Evolutionary conservation across 2,888 invertebrate genomes (phyloP).

Genomic region (Drosophila mimetica): DNA sequence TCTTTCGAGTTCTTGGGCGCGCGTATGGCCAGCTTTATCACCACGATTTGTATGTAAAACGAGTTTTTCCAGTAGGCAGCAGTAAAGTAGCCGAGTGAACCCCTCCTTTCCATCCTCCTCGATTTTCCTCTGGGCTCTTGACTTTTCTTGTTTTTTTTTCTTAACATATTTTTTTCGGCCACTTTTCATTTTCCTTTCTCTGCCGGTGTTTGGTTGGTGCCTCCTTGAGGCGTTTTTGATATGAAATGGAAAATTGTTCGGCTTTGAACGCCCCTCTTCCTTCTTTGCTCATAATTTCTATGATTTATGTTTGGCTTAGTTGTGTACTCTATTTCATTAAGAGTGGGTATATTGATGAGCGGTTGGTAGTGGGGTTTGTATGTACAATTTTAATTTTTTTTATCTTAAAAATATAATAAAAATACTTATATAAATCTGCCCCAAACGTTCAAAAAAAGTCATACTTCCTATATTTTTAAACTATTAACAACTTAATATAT

Average conservation of each 20-base stretch:
- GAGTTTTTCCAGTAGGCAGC: conserved; percentile 78
- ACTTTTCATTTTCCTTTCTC: conserved; percentile 75
- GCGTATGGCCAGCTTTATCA: conserved; percentile 84
- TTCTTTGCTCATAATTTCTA: conserved; percentile 63
- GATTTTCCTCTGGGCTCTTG: conserved; percentile 21
- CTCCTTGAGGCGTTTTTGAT: conserved; percentile 49
- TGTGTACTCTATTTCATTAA: conserved; percentile 14
- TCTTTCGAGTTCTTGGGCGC: conserved; percentile 83
- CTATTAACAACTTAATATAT: too few relatives aligned
- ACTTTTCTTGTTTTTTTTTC: conserved; percentile 61
- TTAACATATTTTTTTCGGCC: conserved; percentile 51
- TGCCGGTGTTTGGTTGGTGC: conserved; percentile 23
- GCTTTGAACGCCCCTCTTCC: conserved; percentile 15
- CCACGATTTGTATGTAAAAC: conserved; percentile 84
- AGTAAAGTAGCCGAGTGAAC: conserved; percentile 6
- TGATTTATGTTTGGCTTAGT: conserved; percentile 72
- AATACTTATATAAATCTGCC: too few relatives aligned
- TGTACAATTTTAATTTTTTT: too few relatives aligned
- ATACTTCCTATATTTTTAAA: too few relatives aligned
- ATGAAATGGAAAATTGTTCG: conserved; percentile 70
- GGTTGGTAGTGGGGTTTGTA: background rate
- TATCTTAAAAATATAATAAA: too few relatives aligned
- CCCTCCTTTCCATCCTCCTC: conserved; percentile 15
- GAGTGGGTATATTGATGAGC: background rate
- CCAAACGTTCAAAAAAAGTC: too few relatives aligned